Evolutionary conservation across 2,797 vertebrate genomes (phyloP).

Genomic region (Poecilia wingei): DNA sequence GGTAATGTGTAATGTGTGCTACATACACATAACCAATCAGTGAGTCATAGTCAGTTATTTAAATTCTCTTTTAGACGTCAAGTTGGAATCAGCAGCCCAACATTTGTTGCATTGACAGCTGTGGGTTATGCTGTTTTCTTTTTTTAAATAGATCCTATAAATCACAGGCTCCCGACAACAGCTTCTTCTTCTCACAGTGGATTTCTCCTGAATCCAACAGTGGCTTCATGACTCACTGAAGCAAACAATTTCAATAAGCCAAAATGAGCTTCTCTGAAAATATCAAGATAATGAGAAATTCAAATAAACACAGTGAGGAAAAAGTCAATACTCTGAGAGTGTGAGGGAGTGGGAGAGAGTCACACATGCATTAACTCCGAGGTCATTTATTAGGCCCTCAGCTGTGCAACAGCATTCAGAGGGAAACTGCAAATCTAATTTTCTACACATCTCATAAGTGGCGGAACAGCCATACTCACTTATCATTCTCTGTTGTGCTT

Average conservation of each 20-base stretch:
- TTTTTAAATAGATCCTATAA: constrained; percentile 6
- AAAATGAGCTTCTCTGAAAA: constrained; percentile 47
- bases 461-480: constrained; percentile 42
- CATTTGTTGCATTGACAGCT: not conserved
- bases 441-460: constrained; percentile 57
- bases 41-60: not conserved
- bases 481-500: constrained; percentile 47
- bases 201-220: constrained; percentile 9
- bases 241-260: constrained; percentile 57
- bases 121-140: not conserved
- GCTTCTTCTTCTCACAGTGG: constrained; percentile 13
- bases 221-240: constrained; percentile 34
- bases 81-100: not conserved
- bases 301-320: constrained; percentile 53
- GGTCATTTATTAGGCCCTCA: constrained; percentile 64
- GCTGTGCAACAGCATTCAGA: constrained; percentile 45
- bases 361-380: constrained; percentile 57
- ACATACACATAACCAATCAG: not conserved
- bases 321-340: constrained; percentile 55
- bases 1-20: not conserved
- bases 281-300: constrained; percentile 63
- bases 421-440: constrained; percentile 63
- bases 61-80: not conserved
- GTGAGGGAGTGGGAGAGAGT: constrained; percentile 40
- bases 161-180: constrained; percentile 21